Percentiles rank a stretch among this genome's conserved stretches.
Evolutionary conservation across 2,113 vertebrate species (phyloP).

Genomic region (Vulpes lagopus): DNA sequence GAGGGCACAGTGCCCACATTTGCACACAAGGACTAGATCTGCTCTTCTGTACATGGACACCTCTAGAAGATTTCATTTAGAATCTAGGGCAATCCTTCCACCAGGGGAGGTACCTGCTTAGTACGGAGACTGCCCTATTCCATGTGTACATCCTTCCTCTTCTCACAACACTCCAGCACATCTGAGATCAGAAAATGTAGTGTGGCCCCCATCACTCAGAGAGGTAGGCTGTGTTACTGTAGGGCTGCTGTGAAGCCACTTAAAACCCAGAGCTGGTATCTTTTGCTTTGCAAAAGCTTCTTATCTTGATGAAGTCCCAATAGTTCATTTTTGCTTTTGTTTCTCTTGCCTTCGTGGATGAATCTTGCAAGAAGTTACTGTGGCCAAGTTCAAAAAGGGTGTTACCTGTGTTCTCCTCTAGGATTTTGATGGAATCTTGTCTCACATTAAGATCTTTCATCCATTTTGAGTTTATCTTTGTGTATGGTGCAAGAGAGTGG

Average conservation of each 20-base stretch:
- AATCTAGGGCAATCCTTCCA: background rate
- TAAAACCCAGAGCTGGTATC: background rate
- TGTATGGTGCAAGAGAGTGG: too few relatives aligned
- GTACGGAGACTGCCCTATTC: background rate
- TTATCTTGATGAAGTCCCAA: too few relatives aligned
- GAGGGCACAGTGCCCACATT: slow-evolving; percentile 47
- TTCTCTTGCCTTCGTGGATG: too few relatives aligned
- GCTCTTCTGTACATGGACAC: background rate
- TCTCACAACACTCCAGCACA: background rate
- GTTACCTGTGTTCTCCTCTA: too few relatives aligned
- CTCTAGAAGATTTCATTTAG: background rate
- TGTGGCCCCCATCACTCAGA: background rate
- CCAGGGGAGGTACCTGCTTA: background rate
- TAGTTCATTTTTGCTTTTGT: too few relatives aligned
- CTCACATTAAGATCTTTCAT: too few relatives aligned
- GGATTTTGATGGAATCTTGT: too few relatives aligned
- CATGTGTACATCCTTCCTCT: background rate
- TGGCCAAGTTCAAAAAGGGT: too few relatives aligned
- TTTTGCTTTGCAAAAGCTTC: too few relatives aligned
- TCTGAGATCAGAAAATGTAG: background rate
- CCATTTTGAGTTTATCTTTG: too few relatives aligned
- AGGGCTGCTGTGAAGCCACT: background rate
- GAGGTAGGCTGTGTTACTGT: too few relatives aligned
- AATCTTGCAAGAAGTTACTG: too few relatives aligned
- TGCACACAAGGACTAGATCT: background rate